phyloP scores from a whole-genome alignment of 2,113 vertebrate genomes.

The Holacanthus passer region DNA sequence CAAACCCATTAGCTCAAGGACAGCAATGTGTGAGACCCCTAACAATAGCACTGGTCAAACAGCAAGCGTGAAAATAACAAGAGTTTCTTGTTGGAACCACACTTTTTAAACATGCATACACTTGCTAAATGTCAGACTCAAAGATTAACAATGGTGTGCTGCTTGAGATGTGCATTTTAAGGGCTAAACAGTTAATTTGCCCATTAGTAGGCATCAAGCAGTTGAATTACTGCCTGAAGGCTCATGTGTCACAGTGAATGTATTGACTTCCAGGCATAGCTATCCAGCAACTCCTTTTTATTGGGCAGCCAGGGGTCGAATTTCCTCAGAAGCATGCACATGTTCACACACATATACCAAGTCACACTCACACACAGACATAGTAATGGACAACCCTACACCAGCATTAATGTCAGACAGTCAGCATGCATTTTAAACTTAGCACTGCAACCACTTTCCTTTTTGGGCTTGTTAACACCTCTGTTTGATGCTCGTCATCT shows the following conservation, averaged over 20 bases:
- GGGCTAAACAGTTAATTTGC: neutral
- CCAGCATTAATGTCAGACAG: conserved; percentile 51
- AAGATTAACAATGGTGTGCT: conserved; percentile 19
- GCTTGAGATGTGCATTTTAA: conserved; percentile 2
- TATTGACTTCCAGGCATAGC: conserved; percentile 1
- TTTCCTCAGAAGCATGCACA: conserved; percentile 44
- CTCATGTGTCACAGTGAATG: conserved; percentile 32
- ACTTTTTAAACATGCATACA: conserved; percentile 22
- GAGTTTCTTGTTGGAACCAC: conserved; percentile 3
- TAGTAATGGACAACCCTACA: conserved; percentile 49
- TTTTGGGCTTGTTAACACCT: conserved; percentile 25
- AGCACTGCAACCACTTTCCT: conserved; percentile 52
- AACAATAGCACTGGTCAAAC: conserved; percentile 5
- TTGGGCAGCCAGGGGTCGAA: conserved; percentile 20
- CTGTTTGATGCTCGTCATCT: conserved; percentile 30
- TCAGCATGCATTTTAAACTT: conserved; percentile 58
- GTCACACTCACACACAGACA: conserved; percentile 20
- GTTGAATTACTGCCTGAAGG: neutral
- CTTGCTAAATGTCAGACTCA: neutral
- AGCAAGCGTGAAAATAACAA: conserved; percentile 17
- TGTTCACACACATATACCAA: neutral
- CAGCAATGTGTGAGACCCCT: neutral
- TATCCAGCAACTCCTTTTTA: conserved; percentile 9
- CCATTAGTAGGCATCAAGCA: conserved; percentile 8
- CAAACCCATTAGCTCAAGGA: neutral